Evolutionary conservation across 2,888 invertebrate species (phyloP), one percentile per base, ranked within the genome.

Genomic region (Aporophyla nigra): DNA sequence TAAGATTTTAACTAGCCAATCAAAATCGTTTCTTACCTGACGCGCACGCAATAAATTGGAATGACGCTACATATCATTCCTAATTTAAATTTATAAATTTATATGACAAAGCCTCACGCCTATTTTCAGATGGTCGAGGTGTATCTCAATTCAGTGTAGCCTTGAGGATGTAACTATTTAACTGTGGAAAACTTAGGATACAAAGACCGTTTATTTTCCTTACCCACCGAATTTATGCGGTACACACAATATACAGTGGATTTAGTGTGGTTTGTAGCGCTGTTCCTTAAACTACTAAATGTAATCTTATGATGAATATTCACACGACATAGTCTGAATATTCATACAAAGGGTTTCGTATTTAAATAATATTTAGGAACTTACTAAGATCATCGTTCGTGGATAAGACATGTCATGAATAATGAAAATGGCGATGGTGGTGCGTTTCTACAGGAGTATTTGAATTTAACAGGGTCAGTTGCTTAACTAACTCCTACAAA

Each of bases 311-410:
- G 49, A 43, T 51, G 43, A 62, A 78, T 78, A 73, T 78, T 72
- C 43, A 68, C 46, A 40, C 40, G 1, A 53, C 56, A 63, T 40
- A 68, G 12, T 6, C 40, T 69, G 59, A 79, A 79, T 79, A 80
- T 79, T 79, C 74, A 79, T 43, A 54, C 4, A 58, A n/a, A 49
- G 27, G n/a, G 43, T 24, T 72, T 67, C 51, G 33, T 67, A 78
- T 21, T 61, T 54, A 51, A 46, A 21, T 58, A 70, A 59, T 58
- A 54, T 59, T 51, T n/a, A 58, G 27, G 24, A 46, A 53, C 19
- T 51, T 53, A 10, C 21, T 49, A n/a, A 46, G 5, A 27, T 14
- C 49, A n/a, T 40, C 49, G 74, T 75, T 43, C 10, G 27, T 7
- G 49, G n/a, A 40, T 49, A 33, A 21, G n/a, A 24, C 43, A 54